Conservation (phyloP, 2,797 vertebrate genomes). For the Scolopax bukidnonensis region DNA sequence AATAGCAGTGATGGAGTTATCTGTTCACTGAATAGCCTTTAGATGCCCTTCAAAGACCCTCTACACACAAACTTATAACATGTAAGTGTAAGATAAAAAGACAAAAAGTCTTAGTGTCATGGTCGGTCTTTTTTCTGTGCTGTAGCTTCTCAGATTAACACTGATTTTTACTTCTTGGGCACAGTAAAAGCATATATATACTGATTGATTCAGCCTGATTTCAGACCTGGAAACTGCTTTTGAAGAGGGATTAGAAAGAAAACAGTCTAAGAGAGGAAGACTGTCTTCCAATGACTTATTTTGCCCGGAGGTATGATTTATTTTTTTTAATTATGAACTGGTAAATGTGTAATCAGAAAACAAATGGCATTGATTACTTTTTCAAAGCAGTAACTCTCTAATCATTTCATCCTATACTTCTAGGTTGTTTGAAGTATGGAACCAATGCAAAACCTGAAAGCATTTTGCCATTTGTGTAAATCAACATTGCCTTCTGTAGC, state of each 20-base stretch:
- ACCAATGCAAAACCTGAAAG: slow-evolving; percentile 2
- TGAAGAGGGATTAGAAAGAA: neutral
- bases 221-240: neutral
- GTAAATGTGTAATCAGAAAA: slow-evolving; percentile 20
- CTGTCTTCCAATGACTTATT: neutral
- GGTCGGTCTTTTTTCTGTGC: neutral
- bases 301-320: neutral
- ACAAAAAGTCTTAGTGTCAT: neutral
- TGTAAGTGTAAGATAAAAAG: too few relatives aligned
- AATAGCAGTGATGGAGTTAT: neutral
- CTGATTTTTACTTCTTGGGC: neutral
- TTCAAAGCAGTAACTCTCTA: slow-evolving; percentile 5
- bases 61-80: neutral
- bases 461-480: slow-evolving; percentile 23
- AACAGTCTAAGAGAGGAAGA: neutral
- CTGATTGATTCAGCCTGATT: neutral
- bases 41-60: neutral
- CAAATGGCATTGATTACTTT: slow-evolving; percentile 50
- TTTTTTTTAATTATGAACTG: neutral
- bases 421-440: slow-evolving; percentile 11
- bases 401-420: neutral
- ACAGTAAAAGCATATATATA: neutral
- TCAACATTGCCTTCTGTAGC: neutral
- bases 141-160: neutral
- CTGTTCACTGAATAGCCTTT: neutral